Evolutionary conservation across 2,888 invertebrate species (phyloP).

Genomic region (Ctena decussata): DNA sequence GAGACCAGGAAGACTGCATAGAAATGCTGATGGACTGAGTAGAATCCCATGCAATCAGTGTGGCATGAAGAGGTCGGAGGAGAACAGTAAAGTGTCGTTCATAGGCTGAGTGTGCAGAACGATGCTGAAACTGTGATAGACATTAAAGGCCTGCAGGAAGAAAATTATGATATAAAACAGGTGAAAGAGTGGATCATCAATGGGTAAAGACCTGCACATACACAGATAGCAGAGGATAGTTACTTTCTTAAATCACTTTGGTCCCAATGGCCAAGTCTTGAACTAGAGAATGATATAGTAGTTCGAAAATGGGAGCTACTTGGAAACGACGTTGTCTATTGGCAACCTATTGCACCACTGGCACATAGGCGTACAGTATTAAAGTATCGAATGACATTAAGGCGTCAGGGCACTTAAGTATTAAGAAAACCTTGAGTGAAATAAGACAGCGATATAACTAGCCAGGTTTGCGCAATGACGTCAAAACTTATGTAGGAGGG

Average conservation of each 20-base stretch:
- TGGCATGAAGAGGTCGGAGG: too few species aligned
- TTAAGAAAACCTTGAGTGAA: not conserved
- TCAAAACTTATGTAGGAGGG: not conserved
- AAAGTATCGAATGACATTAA: not conserved
- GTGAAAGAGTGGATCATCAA: too few species aligned
- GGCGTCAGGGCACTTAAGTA: not conserved
- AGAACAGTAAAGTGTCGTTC: too few species aligned
- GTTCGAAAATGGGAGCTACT: not conserved
- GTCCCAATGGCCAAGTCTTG: not conserved
- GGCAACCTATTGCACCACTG: not conserved
- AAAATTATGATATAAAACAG: too few species aligned
- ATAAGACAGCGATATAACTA: too few species aligned
- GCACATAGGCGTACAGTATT: not conserved
- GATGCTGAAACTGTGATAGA: too few species aligned
- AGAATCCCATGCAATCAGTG: too few species aligned
- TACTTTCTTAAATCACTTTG: not conserved
- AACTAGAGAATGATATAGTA: not conserved
- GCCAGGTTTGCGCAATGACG: not conserved
- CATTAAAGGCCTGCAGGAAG: too few species aligned
- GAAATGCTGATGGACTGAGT: too few species aligned
- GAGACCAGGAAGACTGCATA: too few species aligned
- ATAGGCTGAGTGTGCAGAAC: too few species aligned
- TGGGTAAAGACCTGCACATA: too few species aligned
- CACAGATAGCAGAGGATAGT: not conserved
- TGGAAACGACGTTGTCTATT: not conserved